Conservation (phyloP, 1,140 invertebrate genomes). For the Druon quercuslanigerum region DNA sequence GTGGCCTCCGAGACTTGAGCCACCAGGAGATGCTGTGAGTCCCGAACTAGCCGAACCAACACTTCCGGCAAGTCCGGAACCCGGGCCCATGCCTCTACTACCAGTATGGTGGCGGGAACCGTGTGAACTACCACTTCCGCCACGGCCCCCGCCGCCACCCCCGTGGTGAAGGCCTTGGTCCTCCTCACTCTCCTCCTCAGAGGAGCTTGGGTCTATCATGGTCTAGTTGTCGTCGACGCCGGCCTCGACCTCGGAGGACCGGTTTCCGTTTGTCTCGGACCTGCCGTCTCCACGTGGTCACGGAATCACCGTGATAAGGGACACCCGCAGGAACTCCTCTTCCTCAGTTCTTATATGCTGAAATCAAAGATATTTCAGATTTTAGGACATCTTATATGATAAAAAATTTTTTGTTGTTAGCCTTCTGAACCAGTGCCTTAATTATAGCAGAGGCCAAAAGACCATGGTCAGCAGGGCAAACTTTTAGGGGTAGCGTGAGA, state of each 20-base stretch:
- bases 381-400: no score
- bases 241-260: slow-evolving; percentile 41
- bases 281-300: slow-evolving; percentile 43
- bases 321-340: no score
- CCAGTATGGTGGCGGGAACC: slow-evolving; percentile 66
- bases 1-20: slow-evolving; percentile 71
- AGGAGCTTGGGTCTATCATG: slow-evolving; percentile 93
- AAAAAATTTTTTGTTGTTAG: no score
- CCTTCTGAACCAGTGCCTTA: no score
- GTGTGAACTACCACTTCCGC: slow-evolving; percentile 70
- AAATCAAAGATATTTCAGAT: neutral
- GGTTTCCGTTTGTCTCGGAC: slow-evolving; percentile 44
- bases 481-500: no score
- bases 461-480: no score
- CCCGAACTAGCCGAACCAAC: slow-evolving; percentile 53
- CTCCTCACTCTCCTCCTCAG: slow-evolving; percentile 91
- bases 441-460: no score
- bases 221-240: slow-evolving; percentile 47
- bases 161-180: slow-evolving; percentile 81
- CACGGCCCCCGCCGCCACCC: slow-evolving; percentile 59
- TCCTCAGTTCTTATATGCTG: neutral
- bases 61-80: slow-evolving; percentile 52
- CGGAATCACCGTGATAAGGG: slow-evolving; percentile 39
- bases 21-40: slow-evolving; percentile 70
- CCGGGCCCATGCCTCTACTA: slow-evolving; percentile 56